Percentiles rank a stretch among this genome's conserved stretches.
phyloP scores from a whole-genome alignment of 64 coral and sea anemone species.

The Acropora yongei region DNA sequence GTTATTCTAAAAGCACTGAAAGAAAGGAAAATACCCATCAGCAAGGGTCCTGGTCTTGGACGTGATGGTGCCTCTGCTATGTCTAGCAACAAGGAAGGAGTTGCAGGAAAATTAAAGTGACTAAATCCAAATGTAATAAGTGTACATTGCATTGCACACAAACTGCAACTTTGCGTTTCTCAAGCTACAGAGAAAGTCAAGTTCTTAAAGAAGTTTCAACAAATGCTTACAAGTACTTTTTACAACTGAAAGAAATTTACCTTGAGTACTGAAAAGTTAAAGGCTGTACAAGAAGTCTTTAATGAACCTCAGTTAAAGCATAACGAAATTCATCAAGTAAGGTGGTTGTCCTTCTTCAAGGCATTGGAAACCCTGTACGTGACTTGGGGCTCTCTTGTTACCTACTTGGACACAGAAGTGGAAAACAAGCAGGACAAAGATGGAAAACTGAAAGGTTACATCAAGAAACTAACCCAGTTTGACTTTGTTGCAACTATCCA shows the following conservation, averaged over 20 bases:
- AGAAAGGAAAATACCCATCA: no score
- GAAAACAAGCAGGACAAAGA: conserved; percentile 56
- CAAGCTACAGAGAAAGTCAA: not conserved
- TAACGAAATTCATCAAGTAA: conserved; percentile 1
- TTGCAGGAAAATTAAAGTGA: not conserved
- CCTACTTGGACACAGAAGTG: conserved; percentile 54
- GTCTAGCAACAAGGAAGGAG: conserved; percentile 16
- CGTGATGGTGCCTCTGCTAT: not conserved
- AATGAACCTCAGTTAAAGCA: no score
- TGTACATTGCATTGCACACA: conserved; percentile 4
- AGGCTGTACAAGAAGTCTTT: no score
- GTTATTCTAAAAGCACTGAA: no score
- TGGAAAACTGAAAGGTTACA: no score
- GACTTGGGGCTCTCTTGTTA: conserved; percentile 61
- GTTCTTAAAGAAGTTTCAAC: no score
- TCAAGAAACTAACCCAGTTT: conserved; percentile 60
- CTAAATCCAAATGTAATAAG: not conserved
- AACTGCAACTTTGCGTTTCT: not conserved
- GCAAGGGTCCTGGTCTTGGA: not conserved
- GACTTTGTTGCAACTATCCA: conserved; percentile 54
- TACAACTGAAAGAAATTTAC: no score
- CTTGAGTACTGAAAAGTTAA: no score
- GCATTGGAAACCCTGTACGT: conserved; percentile 50
- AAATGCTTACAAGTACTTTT: no score
- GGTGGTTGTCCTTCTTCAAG: conserved; percentile 64